Evolutionary conservation across 2,888 invertebrate species (phyloP).

Genomic region (Autographa gamma): DNA sequence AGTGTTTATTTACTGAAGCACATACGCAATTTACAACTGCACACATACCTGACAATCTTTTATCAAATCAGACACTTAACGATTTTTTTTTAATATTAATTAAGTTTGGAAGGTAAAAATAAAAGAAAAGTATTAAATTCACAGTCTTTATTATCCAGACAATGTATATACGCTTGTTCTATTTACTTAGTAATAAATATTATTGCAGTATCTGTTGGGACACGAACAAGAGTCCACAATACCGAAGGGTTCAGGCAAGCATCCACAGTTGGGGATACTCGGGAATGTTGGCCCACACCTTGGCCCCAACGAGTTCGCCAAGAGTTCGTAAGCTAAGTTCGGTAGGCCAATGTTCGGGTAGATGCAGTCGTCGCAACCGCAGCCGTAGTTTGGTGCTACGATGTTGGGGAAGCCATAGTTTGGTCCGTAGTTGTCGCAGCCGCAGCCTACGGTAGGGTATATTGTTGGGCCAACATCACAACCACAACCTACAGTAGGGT

Average conservation of each 20-base stretch:
- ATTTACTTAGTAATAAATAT: conserved; percentile 52
- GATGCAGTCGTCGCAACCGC: not conserved
- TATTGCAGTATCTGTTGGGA: conserved; percentile 40
- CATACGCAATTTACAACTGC: too few species aligned
- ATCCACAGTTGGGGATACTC: conserved; percentile 18
- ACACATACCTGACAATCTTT: too few species aligned
- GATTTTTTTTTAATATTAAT: too few species aligned
- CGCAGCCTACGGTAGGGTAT: conserved; percentile 9
- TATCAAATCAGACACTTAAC: too few species aligned
- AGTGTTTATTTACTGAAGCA: too few species aligned
- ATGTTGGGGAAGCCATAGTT: conserved; percentile 8
- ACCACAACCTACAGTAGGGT: conserved; percentile 11
- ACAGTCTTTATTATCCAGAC: not conserved
- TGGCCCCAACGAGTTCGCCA: conserved; percentile 21
- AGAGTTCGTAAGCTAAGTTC: conserved; percentile 31
- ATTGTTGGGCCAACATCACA: conserved; percentile 8
- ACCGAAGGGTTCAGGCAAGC: conserved; percentile 64
- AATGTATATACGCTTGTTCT: not conserved
- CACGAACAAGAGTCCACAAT: conserved; percentile 41
- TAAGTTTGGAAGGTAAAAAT: not conserved
- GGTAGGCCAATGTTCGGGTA: not conserved
- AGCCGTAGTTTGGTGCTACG: not conserved
- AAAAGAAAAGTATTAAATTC: not conserved
- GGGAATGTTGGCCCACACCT: conserved; percentile 21
- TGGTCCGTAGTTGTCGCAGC: conserved; percentile 20